Percentiles rank a stretch among this genome's conserved stretches.
Evolutionary conservation across 2,113 vertebrate species (phyloP).

Genomic region (Rhinolophus ferrumequinum): DNA sequence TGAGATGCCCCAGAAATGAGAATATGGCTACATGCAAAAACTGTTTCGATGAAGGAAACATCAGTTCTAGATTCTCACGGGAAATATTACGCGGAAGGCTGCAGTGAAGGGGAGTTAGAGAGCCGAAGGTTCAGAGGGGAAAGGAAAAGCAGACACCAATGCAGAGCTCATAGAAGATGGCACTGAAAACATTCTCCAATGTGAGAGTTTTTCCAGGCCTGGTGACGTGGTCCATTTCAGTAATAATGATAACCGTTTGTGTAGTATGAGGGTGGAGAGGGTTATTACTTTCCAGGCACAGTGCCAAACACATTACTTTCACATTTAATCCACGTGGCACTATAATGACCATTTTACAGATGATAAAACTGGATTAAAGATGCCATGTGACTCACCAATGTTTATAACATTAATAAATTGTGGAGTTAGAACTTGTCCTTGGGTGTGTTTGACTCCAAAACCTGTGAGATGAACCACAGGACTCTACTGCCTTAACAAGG

Average conservation of each 20-base stretch:
- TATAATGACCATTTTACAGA: background rate
- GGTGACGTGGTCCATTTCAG: background rate
- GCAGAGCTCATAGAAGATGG: background rate
- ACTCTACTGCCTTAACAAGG: background rate
- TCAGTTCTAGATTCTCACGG: background rate
- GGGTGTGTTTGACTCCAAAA: background rate
- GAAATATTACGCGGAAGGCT: background rate
- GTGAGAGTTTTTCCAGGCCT: background rate
- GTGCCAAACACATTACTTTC: background rate
- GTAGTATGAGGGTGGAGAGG: background rate
- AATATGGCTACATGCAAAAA: background rate
- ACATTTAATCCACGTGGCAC: background rate
- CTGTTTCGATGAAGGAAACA: background rate
- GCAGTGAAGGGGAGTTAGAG: background rate
- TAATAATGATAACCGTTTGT: background rate
- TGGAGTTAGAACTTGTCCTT: background rate
- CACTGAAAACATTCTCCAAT: background rate
- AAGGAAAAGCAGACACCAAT: rapidly evolving
- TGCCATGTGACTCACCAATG: background rate
- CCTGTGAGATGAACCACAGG: background rate
- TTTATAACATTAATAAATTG: background rate
- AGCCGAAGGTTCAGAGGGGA: rapidly evolving
- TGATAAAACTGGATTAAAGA: background rate
- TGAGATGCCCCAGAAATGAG: background rate
- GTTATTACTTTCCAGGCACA: background rate